Conservation (phyloP, 2,888 invertebrate species). For the Andrena praecox region DNA sequence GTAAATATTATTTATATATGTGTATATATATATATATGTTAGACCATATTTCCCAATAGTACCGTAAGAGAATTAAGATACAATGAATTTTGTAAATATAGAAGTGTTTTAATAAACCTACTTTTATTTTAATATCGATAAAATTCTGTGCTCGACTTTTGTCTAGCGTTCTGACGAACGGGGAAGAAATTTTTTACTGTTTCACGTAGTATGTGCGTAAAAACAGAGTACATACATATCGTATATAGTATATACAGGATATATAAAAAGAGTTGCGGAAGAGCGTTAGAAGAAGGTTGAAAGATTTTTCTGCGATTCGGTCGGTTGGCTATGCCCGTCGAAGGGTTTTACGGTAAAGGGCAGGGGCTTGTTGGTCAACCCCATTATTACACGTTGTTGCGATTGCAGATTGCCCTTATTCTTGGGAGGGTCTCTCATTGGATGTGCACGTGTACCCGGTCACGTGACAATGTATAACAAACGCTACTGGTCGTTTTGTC, state of each 20-base stretch:
- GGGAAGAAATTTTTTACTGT: not conserved
- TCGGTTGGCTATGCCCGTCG: not conserved
- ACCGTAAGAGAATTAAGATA: not conserved
- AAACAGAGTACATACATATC: not conserved
- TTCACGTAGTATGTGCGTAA: slow-evolving; percentile 9
- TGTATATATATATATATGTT: slow-evolving; percentile 11
- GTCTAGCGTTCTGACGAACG: too few species aligned
- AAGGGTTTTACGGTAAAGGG: slow-evolving; percentile 46
- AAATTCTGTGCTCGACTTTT: not conserved
- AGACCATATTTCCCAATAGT: not conserved
- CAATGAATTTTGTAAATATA: not conserved
- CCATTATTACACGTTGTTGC: slow-evolving; percentile 67
- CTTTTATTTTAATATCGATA: not conserved
- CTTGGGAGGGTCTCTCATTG: slow-evolving; percentile 71
- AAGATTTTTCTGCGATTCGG: not conserved
- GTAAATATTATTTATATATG: slow-evolving; percentile 32
- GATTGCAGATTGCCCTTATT: slow-evolving; percentile 72
- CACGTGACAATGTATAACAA: slow-evolving; percentile 72
- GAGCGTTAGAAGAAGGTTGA: not conserved
- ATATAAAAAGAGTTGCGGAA: slow-evolving; percentile 1
- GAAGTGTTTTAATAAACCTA: slow-evolving; percentile 3
- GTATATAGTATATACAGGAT: slow-evolving; percentile 2
- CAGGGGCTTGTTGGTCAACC: slow-evolving; percentile 44
- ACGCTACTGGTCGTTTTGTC: slow-evolving; percentile 74
- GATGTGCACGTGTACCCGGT: slow-evolving; percentile 72